Evolutionary conservation across 1,140 invertebrate species (phyloP).

Genomic region (Vollenhovia emeryi): DNA sequence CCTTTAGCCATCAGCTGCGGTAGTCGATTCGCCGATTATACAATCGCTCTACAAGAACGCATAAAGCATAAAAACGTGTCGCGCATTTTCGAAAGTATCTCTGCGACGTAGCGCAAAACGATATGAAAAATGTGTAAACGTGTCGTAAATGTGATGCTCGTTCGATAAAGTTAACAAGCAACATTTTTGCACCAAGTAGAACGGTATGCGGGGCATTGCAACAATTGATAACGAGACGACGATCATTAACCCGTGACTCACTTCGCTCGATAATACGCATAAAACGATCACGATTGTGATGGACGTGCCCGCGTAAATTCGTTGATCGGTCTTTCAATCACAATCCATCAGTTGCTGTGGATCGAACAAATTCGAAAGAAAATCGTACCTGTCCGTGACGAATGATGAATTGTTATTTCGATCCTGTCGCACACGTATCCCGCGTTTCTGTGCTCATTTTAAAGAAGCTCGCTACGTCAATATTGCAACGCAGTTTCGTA

Average conservation of each 20-base stretch:
- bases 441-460: not conserved
- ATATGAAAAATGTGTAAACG: not conserved
- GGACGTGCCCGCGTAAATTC: conserved; percentile 21
- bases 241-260: conserved; percentile 4
- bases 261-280: conserved; percentile 20
- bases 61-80: not conserved
- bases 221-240: conserved; percentile 10
- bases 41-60: not conserved
- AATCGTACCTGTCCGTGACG: conserved; percentile 64
- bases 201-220: not conserved
- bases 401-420: conserved; percentile 68
- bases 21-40: conserved; percentile 17
- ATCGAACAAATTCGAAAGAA: conserved; percentile 71
- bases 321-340: conserved; percentile 57
- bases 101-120: not conserved
- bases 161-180: not conserved
- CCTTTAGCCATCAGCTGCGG: conserved; percentile 1
- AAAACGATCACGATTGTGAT: conserved; percentile 29
- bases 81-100: not conserved
- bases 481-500: not conserved
- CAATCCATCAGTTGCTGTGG: conserved; percentile 63
- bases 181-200: not conserved
- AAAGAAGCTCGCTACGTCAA: not conserved
- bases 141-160: not conserved
- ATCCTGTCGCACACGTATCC: conserved; percentile 14